A percentile compares a stretch with the other conserved stretches of the same genome.
phyloP scores from a whole-genome alignment of 2,113 vertebrate species.

The Prolemur simus region DNA sequence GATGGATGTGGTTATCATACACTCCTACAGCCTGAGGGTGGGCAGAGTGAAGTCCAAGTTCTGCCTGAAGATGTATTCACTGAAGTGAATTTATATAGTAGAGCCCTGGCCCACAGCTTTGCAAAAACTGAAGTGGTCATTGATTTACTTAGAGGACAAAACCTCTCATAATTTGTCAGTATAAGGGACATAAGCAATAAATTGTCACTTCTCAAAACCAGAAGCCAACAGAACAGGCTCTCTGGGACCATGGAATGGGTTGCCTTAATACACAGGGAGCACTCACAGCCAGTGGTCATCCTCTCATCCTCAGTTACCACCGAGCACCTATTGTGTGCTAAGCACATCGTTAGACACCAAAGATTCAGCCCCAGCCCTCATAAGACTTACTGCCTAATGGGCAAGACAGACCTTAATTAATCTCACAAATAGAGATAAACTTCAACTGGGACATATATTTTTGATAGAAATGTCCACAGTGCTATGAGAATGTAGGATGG shows the following conservation, averaged over 20 bases:
- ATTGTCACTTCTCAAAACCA: not conserved
- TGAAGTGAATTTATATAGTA: not conserved
- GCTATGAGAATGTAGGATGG: not conserved
- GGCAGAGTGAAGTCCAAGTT: not conserved
- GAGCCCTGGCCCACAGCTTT: not conserved
- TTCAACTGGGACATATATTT: not conserved
- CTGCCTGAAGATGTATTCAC: not conserved
- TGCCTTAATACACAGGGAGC: not conserved
- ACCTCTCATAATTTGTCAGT: not conserved
- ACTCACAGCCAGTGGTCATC: not conserved
- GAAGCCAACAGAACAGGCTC: not conserved
- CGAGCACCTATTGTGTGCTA: not conserved
- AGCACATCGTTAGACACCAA: not conserved
- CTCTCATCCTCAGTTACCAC: not conserved
- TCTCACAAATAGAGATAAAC: not conserved
- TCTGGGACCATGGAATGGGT: not conserved
- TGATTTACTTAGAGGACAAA: conserved; percentile 51
- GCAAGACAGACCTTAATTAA: not conserved
- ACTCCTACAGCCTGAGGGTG: not conserved
- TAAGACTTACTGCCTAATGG: not conserved
- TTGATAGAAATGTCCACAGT: not conserved
- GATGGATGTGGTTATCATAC: not conserved
- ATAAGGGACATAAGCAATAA: not conserved
- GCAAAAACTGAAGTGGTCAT: conserved; percentile 10
- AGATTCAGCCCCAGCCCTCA: not conserved